Base-by-base conservation (phyloP, 2,113 vertebrate genomes). In the Nothoprocta pentlandii region DNA sequence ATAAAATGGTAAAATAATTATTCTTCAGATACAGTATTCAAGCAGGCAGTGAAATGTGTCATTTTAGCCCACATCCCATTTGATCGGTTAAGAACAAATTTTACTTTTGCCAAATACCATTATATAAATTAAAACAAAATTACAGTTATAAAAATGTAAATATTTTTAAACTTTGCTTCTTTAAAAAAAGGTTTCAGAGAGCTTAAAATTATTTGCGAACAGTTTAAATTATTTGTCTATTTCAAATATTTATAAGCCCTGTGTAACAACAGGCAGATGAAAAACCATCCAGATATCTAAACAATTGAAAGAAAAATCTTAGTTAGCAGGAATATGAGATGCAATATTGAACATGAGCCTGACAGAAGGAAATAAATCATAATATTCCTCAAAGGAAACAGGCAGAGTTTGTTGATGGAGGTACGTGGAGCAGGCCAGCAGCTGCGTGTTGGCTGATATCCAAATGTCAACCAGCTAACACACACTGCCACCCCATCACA, bases 401-500 rank as follows among this genome's bases (percentile, higher is more conserved):
- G 95, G 46, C 53, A 78, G 15, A 9, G 66, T 58, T 64, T 26
- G 91, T 62, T 64, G 97, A 59, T 58, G 51, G 87, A 39, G 39
- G 75, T 84, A 73, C 49, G 87, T 97, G 97, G 73, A 97, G 96
- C 94, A 95, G 93, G 96, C 92, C 5, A 95, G 98, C 98, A 98
- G 79, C 21, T 95, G 98, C 96, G 83, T 95, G 98, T 97, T 93
- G 98, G 98, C 98, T 98, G 98, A 93, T 97, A 94, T 95, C 96
- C 77, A 14, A 89, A 86, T 84, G 91, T 58, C 96, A 97, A 96
- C 97, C 98, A 99, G 98, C 98, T 98, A 99, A 99, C 98, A 98
- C 98, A 98, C 99, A 99, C 98, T 99, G 99, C 99, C 99, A 90
- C 84, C 97, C 95, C 94, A 93, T 98, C 97, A 95, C 98, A 97